Percentiles rank a stretch among this genome's conserved stretches.
Evolutionary conservation across 1,140 invertebrate genomes (phyloP).

Genomic region (Carcinoscorpius rotundicauda): DNA sequence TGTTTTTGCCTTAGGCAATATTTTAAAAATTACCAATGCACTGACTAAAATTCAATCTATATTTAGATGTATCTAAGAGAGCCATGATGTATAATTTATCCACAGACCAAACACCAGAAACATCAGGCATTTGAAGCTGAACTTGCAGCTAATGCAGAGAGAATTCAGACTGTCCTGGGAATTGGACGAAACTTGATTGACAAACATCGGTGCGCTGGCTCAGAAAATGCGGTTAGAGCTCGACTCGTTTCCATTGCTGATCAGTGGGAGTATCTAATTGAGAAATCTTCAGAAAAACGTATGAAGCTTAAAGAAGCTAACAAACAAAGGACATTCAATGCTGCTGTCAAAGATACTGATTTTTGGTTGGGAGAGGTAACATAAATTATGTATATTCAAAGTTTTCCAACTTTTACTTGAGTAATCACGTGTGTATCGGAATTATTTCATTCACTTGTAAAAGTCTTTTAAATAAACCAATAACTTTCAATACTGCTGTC

Average conservation of each 20-base stretch:
- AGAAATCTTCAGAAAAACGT: slow-evolving; percentile 95
- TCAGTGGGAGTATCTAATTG: slow-evolving; percentile 96
- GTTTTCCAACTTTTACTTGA: not conserved
- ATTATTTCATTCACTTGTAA: not conserved
- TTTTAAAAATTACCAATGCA: too few relatives aligned
- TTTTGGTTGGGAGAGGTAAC: slow-evolving; percentile 89
- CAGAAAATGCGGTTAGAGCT: slow-evolving; percentile 79
- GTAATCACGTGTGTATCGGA: not conserved
- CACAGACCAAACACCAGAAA: slow-evolving; percentile 81
- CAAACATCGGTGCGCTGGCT: slow-evolving; percentile 73
- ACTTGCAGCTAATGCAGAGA: slow-evolving; percentile 94
- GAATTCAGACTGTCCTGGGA: slow-evolving; percentile 86
- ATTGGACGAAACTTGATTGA: slow-evolving; percentile 94
- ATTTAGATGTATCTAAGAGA: too few relatives aligned
- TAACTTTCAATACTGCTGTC: not conserved
- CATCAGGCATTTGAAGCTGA: slow-evolving; percentile 99
- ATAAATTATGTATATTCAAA: not conserved
- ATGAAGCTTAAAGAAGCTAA: slow-evolving; percentile 96
- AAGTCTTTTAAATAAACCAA: not conserved
- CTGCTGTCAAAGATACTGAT: slow-evolving; percentile 96
- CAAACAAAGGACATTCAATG: slow-evolving; percentile 94
- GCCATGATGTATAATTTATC: slow-evolving; percentile 27
- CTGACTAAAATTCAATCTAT: too few relatives aligned
- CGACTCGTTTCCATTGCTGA: slow-evolving; percentile 88
- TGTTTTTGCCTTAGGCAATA: slow-evolving; percentile 8